A percentile compares a stretch with the other conserved stretches of the same genome.
These are phyloP conservation scores for Habrosyne pyritoides DNA, from an alignment of 2,888 invertebrate species.

Conservation along the genomic window DNA sequence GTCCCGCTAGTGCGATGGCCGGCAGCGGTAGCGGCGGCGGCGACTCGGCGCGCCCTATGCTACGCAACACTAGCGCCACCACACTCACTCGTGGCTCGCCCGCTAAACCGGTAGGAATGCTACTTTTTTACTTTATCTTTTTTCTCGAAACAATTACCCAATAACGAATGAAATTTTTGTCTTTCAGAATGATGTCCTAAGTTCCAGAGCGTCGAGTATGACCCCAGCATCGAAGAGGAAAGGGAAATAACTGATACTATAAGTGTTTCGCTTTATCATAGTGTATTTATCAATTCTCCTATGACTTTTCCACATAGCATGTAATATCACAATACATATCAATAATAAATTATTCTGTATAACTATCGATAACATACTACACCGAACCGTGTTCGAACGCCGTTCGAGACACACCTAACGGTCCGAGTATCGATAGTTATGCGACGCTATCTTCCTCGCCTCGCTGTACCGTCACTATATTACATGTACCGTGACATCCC, in stretches of 20 bases:
- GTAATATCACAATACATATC: constrained; percentile 83
- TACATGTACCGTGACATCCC: constrained; percentile 46
- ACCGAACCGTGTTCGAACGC: constrained; percentile 13
- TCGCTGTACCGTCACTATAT: constrained; percentile 48
- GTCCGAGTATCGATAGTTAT: constrained; percentile 49
- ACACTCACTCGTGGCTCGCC: constrained; percentile 61
- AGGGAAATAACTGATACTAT: constrained; percentile 77
- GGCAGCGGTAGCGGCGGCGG: constrained; percentile 27
- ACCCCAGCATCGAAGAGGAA: constrained; percentile 79
- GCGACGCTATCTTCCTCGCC: constrained; percentile 35
- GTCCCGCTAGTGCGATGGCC: constrained; percentile 61
- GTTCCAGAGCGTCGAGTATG: constrained; percentile 66
- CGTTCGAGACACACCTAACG: neutral
- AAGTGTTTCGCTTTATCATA: constrained; percentile 68
- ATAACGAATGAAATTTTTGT: constrained; percentile 11
- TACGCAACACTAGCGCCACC: constrained; percentile 84
- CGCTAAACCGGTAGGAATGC: constrained; percentile 50
- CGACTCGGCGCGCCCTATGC: constrained; percentile 72
- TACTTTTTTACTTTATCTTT: neutral
- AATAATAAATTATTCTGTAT: constrained; percentile 48
- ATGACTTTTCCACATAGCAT: constrained; percentile 75
- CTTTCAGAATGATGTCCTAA: constrained; percentile 59
- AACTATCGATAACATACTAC: constrained; percentile 47
- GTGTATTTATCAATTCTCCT: constrained; percentile 76
- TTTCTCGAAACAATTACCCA: neutral